phyloP scores from a whole-genome alignment of 1,140 invertebrate species.

The Galleria mellonella region DNA sequence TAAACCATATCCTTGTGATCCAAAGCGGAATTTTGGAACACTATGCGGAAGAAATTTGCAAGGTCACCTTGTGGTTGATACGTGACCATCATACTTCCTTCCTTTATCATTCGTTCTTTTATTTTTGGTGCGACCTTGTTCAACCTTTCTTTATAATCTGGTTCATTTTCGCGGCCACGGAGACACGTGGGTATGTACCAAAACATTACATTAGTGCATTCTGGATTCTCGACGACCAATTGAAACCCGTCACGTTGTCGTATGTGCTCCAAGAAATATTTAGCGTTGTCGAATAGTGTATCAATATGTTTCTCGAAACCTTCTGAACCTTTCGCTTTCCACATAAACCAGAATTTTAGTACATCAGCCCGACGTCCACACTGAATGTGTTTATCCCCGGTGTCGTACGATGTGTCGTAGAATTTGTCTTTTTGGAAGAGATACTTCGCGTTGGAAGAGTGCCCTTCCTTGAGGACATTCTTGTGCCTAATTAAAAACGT shows the following conservation, averaged over 20 bases:
- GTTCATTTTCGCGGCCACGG: constrained; percentile 73
- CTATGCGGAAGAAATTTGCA: constrained; percentile 95
- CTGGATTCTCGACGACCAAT: constrained; percentile 85
- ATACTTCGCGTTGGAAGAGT: constrained; percentile 87
- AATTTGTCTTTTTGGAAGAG: constrained; percentile 98
- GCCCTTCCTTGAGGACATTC: constrained; percentile 77
- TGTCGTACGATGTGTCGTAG: constrained; percentile 93
- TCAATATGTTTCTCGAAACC: constrained; percentile 89
- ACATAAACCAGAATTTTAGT: constrained; percentile 98
- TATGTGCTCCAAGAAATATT: constrained; percentile 82
- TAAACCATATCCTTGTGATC: constrained; percentile 88
- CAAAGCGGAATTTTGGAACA: constrained; percentile 91
- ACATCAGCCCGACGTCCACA: constrained; percentile 96
- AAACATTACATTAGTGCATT: constrained; percentile 96
- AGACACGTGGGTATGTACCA: constrained; percentile 94
- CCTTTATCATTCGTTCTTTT: constrained; percentile 95
- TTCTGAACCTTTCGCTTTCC: constrained; percentile 93
- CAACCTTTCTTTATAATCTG: constrained; percentile 80
- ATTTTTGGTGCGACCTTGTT: constrained; percentile 92
- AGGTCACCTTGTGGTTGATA: constrained; percentile 89
- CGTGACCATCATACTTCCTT: constrained; percentile 95
- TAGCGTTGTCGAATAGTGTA: constrained; percentile 83
- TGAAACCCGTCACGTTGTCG: constrained; percentile 81
- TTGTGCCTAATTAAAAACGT: constrained; percentile 86
- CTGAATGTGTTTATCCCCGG: constrained; percentile 94